phyloP scores from a whole-genome alignment of 2,888 invertebrate species.

The Drosophila fulvimacula region DNA sequence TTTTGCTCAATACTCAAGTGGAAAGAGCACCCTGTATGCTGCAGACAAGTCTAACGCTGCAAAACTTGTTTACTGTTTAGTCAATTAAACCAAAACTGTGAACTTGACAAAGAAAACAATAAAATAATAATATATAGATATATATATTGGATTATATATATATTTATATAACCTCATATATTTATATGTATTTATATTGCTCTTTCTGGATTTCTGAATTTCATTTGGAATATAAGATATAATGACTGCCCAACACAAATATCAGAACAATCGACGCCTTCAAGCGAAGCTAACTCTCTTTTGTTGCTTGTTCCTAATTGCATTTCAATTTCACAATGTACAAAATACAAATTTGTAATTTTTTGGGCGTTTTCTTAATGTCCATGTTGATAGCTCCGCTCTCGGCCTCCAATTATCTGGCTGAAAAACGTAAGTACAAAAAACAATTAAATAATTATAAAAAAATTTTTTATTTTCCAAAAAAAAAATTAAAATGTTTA shows the following conservation, averaged over 20 bases:
- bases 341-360: constrained; percentile 17
- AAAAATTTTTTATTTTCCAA: neutral
- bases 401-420: constrained; percentile 43
- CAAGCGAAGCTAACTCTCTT: constrained; percentile 31
- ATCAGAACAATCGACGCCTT: constrained; percentile 41
- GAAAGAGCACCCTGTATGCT: constrained; percentile 57
- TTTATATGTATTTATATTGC: constrained; percentile 5
- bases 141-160: constrained; percentile 10
- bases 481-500: constrained; percentile 12
- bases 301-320: neutral
- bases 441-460: too few relatives aligned
- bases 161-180: neutral
- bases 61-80: constrained; percentile 64
- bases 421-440: constrained; percentile 56
- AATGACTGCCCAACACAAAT: constrained; percentile 17
- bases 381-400: neutral
- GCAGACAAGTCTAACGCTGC: constrained; percentile 50
- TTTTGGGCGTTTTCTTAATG: constrained; percentile 23
- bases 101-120: constrained; percentile 30
- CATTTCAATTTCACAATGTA: constrained; percentile 33
- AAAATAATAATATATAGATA: constrained; percentile 27
- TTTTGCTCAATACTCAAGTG: neutral
- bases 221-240: constrained; percentile 53
- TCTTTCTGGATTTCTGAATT: constrained; percentile 39
- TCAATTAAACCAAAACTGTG: constrained; percentile 22